These are phyloP conservation scores for Megathymus violae DNA, from an alignment of 1,140 invertebrate genomes.

Conservation along the genomic window DNA sequence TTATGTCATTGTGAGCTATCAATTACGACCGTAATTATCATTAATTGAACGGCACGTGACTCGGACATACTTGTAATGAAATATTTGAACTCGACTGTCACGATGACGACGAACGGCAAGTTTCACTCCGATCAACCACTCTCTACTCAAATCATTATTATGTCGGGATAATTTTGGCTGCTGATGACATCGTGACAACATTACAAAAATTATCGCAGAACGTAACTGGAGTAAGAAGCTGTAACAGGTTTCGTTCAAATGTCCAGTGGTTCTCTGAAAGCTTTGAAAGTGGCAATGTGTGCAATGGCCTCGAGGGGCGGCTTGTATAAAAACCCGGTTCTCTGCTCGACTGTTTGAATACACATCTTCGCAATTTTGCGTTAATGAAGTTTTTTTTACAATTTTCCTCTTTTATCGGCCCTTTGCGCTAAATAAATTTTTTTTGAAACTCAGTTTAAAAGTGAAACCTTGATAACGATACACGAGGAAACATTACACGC, in stretches of 20 bases:
- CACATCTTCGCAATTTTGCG: constrained; percentile 1
- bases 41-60: constrained; percentile 1
- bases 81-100: too few species aligned
- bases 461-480: too few species aligned
- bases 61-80: too few species aligned
- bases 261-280: neutral
- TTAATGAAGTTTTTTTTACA: neutral
- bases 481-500: too few species aligned
- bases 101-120: too few species aligned
- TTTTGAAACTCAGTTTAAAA: too few species aligned
- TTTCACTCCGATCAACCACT: too few species aligned
- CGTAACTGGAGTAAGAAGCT: neutral
- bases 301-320: too few species aligned
- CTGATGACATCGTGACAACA: neutral
- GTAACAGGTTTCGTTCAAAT: neutral
- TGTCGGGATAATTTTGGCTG: too few species aligned
- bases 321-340: neutral
- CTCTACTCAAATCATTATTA: too few species aligned
- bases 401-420: neutral
- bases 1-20: neutral
- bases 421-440: too few species aligned
- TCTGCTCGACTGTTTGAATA: neutral
- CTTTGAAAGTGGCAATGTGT: neutral
- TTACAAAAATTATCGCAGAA: neutral
- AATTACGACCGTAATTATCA: neutral